Base-by-base conservation (phyloP, 1,140 invertebrate species). In the Aphelenchoides avenae region DNA sequence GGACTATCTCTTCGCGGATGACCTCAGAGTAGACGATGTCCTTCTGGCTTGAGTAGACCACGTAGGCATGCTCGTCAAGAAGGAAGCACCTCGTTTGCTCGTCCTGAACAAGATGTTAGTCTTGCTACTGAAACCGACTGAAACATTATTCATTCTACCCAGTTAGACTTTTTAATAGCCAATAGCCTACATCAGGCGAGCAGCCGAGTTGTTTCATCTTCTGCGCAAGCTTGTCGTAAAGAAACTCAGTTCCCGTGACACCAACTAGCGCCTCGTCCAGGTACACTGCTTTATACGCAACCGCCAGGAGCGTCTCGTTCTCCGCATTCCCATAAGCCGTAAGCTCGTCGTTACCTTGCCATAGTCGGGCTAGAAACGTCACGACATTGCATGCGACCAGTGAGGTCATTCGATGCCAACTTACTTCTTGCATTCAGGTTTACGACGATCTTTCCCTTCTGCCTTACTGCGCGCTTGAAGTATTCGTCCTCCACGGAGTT, bases 31-130 rank as follows among this genome's bases (percentile, higher is more conserved):
- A 75, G 26, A 42, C 51, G 26, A 65, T 73, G 33, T 58, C 64
- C 29, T 51, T 46, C 31, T 62, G 67, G 51, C 73, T 73, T 33
- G 67, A 66, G 58, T 69, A 75, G 36, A 75, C 49, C 11, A 77
- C 58, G 48, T 75, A 75, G 11, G 42, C 73, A 46, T 75, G 71
- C 46, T 75, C 73, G 51, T 75, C 73, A 13, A 75, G 26, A 9
- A 75, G 50, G 36, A 64, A 75, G 52, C 73, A 75, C 52, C 73
- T 70, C 18, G 47, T 52, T 29, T 62, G 41, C 11, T 77, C 55
- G 37, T 57, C 53, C 68, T 67, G 46, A 9, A 68, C 46, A 2
- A 52, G 1, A 20, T 54, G 13, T 33, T 5, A 36, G 34, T 36
- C 34, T 36, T 13, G 34, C 13, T n/a, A 36, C 13, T 36, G 18